Evolutionary conservation across 2,113 vertebrate genomes (phyloP).

Genomic region (Callipepla californica): DNA sequence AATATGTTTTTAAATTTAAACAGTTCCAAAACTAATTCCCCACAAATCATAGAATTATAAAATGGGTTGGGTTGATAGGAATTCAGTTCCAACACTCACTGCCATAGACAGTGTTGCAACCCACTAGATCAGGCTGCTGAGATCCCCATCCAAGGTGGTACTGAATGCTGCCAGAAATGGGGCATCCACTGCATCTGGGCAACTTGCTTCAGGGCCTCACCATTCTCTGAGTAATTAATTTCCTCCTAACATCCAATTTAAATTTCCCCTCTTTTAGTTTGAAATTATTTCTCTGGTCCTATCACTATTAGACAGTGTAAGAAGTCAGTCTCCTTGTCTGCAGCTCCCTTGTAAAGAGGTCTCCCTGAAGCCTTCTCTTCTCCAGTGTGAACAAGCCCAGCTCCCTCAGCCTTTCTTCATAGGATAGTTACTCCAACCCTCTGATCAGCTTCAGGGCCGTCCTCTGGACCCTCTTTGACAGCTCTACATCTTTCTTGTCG

Average conservation of each 20-base stretch:
- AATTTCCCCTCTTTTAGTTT: neutral
- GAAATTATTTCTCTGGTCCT: neutral
- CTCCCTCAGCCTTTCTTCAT: neutral
- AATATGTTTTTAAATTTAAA: neutral
- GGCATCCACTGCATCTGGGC: neutral
- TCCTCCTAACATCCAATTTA: neutral
- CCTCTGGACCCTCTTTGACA: neutral
- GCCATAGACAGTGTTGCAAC: too few species aligned
- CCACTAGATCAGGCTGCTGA: neutral
- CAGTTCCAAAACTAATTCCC: neutral
- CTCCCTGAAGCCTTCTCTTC: too few species aligned
- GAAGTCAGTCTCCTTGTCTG: neutral
- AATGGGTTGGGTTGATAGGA: too few species aligned
- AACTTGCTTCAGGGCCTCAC: too few species aligned
- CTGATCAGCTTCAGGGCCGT: neutral
- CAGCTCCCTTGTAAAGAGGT: neutral
- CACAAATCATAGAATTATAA: neutral
- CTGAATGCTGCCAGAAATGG: neutral
- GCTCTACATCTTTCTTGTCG: neutral
- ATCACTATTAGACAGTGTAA: neutral
- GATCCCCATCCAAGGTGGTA: neutral
- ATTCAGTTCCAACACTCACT: too few species aligned
- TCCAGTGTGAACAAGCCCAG: neutral
- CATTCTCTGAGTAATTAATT: neutral
- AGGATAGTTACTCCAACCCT: neutral